Percentiles rank a stretch among this genome's conserved stretches.
Evolutionary conservation across 2,888 invertebrate species (phyloP).

Genomic region (Drosophila ochracea): DNA sequence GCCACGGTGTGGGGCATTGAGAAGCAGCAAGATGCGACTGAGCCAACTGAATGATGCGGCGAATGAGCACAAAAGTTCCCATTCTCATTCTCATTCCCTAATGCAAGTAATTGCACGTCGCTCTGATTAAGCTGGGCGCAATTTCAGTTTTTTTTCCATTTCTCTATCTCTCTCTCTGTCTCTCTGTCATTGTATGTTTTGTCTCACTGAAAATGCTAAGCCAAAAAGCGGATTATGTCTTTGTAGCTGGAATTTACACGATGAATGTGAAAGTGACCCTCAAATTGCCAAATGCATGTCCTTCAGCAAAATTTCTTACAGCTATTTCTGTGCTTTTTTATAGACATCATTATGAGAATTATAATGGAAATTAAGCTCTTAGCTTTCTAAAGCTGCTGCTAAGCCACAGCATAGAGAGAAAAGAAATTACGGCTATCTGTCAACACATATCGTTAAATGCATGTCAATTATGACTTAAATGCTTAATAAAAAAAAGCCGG

Average conservation of each 20-base stretch:
- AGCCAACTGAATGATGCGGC: constrained; percentile 52
- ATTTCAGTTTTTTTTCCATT: constrained; percentile 57
- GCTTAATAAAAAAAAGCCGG: constrained; percentile 77
- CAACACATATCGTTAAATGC: constrained; percentile 77
- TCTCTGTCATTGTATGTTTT: neutral
- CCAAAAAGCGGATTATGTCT: constrained; percentile 74
- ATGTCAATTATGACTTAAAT: constrained; percentile 80
- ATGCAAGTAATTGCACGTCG: constrained; percentile 79
- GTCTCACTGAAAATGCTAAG: constrained; percentile 63
- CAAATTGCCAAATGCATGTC: constrained; percentile 32
- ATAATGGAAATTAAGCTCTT: constrained; percentile 29
- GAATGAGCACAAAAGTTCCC: constrained; percentile 55
- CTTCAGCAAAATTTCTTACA: constrained; percentile 5
- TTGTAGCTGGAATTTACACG: constrained; percentile 66
- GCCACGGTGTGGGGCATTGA: constrained; percentile 3
- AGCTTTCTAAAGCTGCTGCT: constrained; percentile 24
- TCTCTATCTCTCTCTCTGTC: neutral
- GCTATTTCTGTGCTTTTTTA: constrained; percentile 23
- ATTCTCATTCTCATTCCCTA: constrained; percentile 56
- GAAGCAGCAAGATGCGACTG: constrained; percentile 5
- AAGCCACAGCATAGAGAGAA: constrained; percentile 21
- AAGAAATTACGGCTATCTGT: constrained; percentile 70
- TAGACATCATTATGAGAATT: constrained; percentile 30
- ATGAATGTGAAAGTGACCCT: constrained; percentile 66
- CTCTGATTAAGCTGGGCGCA: constrained; percentile 73